Percentiles rank a stretch among this genome's conserved stretches.
Evolutionary conservation across 2,888 invertebrate genomes (phyloP).

Genomic region (Ametastegia equiseti): DNA sequence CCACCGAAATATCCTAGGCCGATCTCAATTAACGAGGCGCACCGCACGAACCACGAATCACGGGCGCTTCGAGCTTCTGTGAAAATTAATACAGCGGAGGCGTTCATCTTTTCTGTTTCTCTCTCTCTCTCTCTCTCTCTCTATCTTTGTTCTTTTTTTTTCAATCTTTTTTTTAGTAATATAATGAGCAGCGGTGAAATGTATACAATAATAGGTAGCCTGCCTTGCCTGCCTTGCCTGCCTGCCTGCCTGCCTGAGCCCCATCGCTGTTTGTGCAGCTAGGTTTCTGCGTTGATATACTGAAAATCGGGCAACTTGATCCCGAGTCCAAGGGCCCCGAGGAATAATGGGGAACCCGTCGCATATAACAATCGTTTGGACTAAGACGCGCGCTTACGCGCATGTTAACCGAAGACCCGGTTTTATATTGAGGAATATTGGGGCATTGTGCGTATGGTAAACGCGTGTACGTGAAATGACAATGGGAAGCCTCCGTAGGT

Average conservation of each 20-base stretch:
- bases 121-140: background rate
- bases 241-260: no score
- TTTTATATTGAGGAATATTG: conserved; percentile 69
- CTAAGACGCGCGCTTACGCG: conserved; percentile 58
- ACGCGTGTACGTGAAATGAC: conserved; percentile 59
- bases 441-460: conserved; percentile 61
- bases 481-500: conserved; percentile 64
- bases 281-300: conserved; percentile 57
- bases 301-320: conserved; percentile 67
- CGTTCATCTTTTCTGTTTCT: background rate
- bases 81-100: conserved; percentile 40
- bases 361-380: conserved; percentile 66
- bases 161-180: background rate
- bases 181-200: conserved; percentile 28
- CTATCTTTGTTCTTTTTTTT: background rate
- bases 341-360: conserved; percentile 61
- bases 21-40: conserved; percentile 45
- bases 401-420: conserved; percentile 47
- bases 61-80: conserved; percentile 36
- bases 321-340: conserved; percentile 60
- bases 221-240: background rate
- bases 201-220: conserved; percentile 5
- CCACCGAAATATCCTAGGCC: conserved; percentile 47
- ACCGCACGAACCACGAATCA: conserved; percentile 36
- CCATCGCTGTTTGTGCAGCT: background rate